These are phyloP conservation scores for Mobula hypostoma DNA, from an alignment of 2,113 vertebrate species.

Conservation along the genomic window DNA sequence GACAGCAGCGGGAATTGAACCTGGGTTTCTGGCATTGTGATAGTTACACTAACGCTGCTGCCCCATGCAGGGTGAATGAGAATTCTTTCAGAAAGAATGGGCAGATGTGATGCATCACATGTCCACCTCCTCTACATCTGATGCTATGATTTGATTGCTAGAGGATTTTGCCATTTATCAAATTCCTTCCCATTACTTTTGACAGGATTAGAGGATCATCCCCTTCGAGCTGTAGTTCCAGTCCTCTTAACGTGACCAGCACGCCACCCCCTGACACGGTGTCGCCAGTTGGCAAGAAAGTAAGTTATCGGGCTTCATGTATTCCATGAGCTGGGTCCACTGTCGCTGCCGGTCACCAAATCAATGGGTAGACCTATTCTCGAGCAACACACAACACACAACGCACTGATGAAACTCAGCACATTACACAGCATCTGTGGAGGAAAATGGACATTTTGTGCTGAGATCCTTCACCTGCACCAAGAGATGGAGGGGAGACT, in stretches of 20 bases:
- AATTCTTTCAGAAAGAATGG: background rate
- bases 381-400: no score
- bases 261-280: conserved; percentile 87
- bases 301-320: conserved; percentile 43
- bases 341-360: background rate
- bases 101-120: background rate
- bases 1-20: no score
- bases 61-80: no score
- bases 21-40: no score
- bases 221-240: conserved; percentile 93
- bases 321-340: background rate
- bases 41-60: no score
- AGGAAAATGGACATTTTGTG: no score
- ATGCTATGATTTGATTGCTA: background rate
- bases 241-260: conserved; percentile 91
- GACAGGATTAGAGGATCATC: conserved; percentile 90
- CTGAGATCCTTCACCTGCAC: no score
- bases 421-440: no score
- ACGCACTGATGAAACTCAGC: no score
- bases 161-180: background rate
- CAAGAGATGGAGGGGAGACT: no score
- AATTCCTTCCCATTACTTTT: conserved; percentile 9
- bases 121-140: background rate
- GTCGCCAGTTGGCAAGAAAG: conserved; percentile 92
- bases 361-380: background rate